A percentile compares a stretch with the other conserved stretches of the same genome.
phyloP scores from a whole-genome alignment of 2,113 vertebrate species.

The Glaucidium brasilianum region DNA sequence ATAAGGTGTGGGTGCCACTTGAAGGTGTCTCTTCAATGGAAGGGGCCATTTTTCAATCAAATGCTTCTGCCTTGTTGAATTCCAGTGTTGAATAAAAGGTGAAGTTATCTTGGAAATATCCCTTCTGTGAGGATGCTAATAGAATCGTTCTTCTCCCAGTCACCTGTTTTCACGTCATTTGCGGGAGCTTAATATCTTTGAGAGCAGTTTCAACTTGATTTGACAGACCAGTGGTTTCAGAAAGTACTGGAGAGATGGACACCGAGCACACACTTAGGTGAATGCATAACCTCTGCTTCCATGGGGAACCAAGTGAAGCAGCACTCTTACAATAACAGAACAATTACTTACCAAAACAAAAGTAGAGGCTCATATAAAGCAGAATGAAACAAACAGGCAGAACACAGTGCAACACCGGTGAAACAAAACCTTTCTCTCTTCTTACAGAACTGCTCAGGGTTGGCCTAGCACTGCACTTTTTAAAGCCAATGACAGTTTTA shows the following conservation, averaged over 20 bases:
- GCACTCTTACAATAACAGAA: background rate
- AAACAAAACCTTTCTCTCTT: background rate
- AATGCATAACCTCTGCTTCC: background rate
- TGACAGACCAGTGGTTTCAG: background rate
- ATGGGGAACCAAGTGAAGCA: background rate
- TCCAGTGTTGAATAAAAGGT: background rate
- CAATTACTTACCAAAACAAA: background rate
- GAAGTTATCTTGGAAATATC: background rate
- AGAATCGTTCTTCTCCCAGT: background rate
- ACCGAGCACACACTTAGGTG: background rate
- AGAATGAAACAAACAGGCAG: background rate
- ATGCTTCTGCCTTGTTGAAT: conserved; percentile 1
- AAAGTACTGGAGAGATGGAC: accelerated
- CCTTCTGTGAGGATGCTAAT: background rate
- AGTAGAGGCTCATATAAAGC: background rate
- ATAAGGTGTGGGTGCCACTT: background rate
- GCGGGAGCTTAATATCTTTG: background rate
- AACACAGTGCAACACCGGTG: background rate
- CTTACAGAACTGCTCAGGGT: background rate
- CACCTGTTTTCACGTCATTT: background rate
- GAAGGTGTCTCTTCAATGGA: background rate
- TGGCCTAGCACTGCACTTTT: background rate
- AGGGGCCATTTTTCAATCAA: background rate
- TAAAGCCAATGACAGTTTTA: background rate
- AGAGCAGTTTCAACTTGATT: background rate